Conservation (phyloP, 1,140 invertebrate genomes). For the Goniozus legneri region DNA sequence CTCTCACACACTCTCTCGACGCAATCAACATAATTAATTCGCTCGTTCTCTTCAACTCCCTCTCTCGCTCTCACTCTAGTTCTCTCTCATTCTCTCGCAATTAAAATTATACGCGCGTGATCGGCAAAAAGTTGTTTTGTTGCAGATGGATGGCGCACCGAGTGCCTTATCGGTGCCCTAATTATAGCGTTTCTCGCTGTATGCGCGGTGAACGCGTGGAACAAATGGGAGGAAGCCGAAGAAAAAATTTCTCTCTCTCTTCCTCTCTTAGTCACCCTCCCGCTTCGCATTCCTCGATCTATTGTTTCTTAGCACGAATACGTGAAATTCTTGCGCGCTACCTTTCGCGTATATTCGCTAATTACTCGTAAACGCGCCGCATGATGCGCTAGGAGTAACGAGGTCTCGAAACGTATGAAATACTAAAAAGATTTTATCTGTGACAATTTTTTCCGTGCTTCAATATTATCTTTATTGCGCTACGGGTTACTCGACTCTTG, state of each 20-base stretch:
- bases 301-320: too few species aligned
- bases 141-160: slow-evolving; percentile 21
- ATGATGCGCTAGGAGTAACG: neutral
- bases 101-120: slow-evolving; percentile 50
- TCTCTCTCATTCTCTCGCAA: too few species aligned
- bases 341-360: too few species aligned
- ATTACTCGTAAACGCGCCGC: too few species aligned
- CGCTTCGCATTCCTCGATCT: neutral
- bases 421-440: neutral
- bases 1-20: slow-evolving; percentile 17
- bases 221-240: slow-evolving; percentile 34
- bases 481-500: too few species aligned
- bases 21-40: slow-evolving; percentile 52
- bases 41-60: too few species aligned
- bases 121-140: slow-evolving; percentile 49
- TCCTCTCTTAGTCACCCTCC: neutral
- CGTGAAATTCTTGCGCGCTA: too few species aligned
- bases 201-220: slow-evolving; percentile 13
- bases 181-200: slow-evolving; percentile 30
- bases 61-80: too few species aligned
- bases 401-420: neutral
- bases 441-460: neutral
- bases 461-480: neutral
- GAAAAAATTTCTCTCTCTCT: slow-evolving; percentile 18
- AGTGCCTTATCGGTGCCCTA: slow-evolving; percentile 40